Percentiles rank a stretch among this genome's conserved stretches.
Evolutionary conservation across 2,797 vertebrate species (phyloP).

Genomic region (Gorsachius magnificus): DNA sequence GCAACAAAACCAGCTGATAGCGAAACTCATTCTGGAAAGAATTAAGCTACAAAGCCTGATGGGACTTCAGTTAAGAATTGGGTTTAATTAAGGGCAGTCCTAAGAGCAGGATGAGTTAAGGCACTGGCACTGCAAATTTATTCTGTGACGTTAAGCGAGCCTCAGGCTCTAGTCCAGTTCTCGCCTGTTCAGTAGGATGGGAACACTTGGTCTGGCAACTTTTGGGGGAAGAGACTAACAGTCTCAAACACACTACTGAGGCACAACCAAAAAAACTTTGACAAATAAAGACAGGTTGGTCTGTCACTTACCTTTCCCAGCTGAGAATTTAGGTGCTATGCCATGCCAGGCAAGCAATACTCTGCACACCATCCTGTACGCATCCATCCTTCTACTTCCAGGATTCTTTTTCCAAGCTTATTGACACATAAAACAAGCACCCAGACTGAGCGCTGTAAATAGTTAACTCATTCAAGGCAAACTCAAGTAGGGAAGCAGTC

Average conservation of each 20-base stretch:
- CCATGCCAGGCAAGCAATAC: neutral
- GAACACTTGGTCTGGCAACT: neutral
- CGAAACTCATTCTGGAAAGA: neutral
- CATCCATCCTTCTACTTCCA: neutral
- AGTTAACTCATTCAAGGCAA: neutral
- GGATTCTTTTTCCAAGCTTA: neutral
- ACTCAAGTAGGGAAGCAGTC: neutral
- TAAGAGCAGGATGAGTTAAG: neutral
- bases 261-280: neutral
- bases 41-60: neutral
- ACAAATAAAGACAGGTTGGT: neutral
- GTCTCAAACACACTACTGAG: neutral
- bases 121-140: neutral
- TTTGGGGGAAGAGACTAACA: rapidly evolving
- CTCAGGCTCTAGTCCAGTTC: neutral
- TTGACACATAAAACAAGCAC: neutral
- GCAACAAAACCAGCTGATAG: neutral
- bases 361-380: neutral
- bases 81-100: neutral
- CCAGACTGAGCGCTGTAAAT: neutral
- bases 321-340: neutral
- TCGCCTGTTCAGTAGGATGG: neutral
- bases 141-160: neutral
- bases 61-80: neutral
- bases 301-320: neutral